These are phyloP conservation scores for Upupa epops DNA, from an alignment of 2,113 vertebrate species.

Conservation along the genomic window DNA sequence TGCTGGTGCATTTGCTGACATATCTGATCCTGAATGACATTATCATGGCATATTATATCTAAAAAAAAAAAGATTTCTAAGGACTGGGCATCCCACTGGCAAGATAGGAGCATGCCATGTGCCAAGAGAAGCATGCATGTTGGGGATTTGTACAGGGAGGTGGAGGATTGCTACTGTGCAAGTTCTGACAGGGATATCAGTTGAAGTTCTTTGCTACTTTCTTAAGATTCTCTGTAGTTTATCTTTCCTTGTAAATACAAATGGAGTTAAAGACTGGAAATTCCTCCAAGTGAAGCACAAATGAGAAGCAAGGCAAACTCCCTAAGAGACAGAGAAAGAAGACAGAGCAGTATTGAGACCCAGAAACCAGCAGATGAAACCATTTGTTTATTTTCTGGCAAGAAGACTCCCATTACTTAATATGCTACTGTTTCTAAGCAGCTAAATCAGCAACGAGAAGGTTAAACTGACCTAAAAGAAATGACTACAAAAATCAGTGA, in stretches of 20 bases:
- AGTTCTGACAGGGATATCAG: slow-evolving; percentile 46
- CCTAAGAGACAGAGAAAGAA: neutral
- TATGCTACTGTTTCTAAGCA: neutral
- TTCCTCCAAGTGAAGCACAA: neutral
- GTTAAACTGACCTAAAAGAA: neutral
- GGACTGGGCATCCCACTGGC: slow-evolving; percentile 37
- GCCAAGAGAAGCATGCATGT: neutral
- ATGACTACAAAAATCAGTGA: neutral
- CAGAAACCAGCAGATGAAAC: neutral
- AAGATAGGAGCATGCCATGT: neutral
- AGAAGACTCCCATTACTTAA: neutral
- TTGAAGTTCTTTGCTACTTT: slow-evolving; percentile 12
- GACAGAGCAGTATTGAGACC: neutral
- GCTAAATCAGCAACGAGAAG: neutral
- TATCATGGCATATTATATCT: slow-evolving; percentile 32
- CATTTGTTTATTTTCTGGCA: neutral
- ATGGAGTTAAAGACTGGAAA: neutral
- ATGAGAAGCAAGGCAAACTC: neutral
- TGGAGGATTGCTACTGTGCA: neutral
- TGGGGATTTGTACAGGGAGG: neutral
- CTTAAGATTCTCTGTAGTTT: neutral
- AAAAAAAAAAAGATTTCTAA: slow-evolving; percentile 4
- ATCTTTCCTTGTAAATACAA: neutral
- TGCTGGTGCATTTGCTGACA: slow-evolving; percentile 15
- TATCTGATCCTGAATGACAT: slow-evolving; percentile 19